phyloP scores from a whole-genome alignment of 2,797 vertebrate genomes.

The Alosa sapidissima region DNA sequence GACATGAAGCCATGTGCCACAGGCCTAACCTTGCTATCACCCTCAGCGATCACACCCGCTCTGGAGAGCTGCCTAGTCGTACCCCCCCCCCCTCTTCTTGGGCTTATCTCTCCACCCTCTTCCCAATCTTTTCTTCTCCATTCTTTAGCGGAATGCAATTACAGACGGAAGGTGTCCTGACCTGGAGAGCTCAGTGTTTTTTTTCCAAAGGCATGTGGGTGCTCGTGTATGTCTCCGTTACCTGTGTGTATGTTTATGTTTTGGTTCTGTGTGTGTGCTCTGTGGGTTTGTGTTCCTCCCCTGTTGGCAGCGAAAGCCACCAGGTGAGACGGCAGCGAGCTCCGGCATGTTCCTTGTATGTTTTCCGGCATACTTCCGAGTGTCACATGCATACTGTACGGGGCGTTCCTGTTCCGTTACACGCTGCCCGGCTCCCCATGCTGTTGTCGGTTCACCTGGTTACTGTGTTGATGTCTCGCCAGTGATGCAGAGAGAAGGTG shows the following conservation, averaged over 20 bases:
- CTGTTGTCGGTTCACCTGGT: background rate
- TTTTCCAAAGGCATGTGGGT: background rate
- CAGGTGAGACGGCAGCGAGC: conserved; percentile 62
- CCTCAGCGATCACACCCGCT: background rate
- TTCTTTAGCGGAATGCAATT: conserved; percentile 47
- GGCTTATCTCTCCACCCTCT: conserved; percentile 11
- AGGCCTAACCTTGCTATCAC: background rate
- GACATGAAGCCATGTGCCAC: background rate
- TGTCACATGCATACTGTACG: background rate
- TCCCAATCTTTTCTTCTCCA: conserved; percentile 41
- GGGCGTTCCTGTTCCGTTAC: background rate
- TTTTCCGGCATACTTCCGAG: background rate
- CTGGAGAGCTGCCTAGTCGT: background rate
- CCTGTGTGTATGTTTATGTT: background rate
- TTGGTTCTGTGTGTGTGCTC: background rate
- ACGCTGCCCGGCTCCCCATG: background rate
- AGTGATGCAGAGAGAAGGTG: background rate
- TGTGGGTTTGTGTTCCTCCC: conserved; percentile 43
- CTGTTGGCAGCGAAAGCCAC: conserved; percentile 68
- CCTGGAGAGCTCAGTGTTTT: conserved; percentile 29
- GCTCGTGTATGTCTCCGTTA: background rate
- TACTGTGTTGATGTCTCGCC: background rate
- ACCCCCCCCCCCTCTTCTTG: background rate
- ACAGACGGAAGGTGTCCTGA: conserved; percentile 50
- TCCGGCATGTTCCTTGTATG: conserved; percentile 57